These are phyloP conservation scores for Tamias sibiricus DNA, from an alignment of 2,113 vertebrate species.

Conservation along the genomic window DNA sequence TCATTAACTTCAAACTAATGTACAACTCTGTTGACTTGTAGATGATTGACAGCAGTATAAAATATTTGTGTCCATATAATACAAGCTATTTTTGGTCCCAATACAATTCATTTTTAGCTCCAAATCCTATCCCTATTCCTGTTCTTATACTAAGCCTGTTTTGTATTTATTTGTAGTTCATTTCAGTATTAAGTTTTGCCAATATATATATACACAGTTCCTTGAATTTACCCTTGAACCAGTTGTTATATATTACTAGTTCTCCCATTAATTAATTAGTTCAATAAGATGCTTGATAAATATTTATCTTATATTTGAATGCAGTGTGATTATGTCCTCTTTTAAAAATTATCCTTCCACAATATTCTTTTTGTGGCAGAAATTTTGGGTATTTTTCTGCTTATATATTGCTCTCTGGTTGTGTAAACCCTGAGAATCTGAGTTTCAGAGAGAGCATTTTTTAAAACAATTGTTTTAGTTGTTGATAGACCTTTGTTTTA, in stretches of 20 bases:
- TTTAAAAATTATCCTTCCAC: neutral
- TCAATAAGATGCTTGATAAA: neutral
- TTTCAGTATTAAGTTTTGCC: neutral
- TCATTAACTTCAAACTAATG: neutral
- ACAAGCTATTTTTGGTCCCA: neutral
- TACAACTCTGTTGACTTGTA: neutral
- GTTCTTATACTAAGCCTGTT: neutral
- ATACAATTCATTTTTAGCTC: neutral
- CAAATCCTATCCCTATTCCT: neutral
- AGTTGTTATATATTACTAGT: neutral
- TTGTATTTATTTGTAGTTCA: neutral
- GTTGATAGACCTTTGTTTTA: too few species aligned
- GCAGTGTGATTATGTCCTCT: neutral
- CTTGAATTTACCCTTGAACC: constrained; percentile 27
- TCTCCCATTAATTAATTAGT: neutral
- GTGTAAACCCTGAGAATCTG: neutral
- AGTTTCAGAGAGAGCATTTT: neutral
- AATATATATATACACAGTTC: neutral
- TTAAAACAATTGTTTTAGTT: too few species aligned
- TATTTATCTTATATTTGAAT: neutral
- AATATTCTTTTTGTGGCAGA: neutral
- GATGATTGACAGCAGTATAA: neutral
- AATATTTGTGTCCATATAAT: neutral
- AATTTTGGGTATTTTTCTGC: neutral
- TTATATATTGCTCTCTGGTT: neutral